A percentile compares a stretch with the other conserved stretches of the same genome.
Evolutionary conservation across 2,113 vertebrate species (phyloP).

Genomic region (Pholis gunnellus): DNA sequence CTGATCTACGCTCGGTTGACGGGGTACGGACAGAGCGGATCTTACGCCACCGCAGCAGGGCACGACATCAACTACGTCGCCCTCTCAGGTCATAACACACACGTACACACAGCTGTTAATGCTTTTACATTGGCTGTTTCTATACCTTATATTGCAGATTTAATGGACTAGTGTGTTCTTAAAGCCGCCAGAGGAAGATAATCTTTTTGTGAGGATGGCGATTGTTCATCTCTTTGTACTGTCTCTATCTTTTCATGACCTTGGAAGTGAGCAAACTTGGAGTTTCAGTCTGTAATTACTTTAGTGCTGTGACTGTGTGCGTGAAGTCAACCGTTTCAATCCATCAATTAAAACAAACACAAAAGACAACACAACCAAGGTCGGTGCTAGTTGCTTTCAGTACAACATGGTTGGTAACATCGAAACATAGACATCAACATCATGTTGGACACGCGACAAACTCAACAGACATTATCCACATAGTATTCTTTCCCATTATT

Average conservation of each 20-base stretch:
- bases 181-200: background rate
- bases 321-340: background rate
- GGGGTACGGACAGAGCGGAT: slow-evolving; percentile 93
- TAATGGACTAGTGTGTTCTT: background rate
- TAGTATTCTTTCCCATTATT: too few relatives aligned
- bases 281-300: background rate
- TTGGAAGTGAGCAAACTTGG: background rate
- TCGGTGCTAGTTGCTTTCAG: too few relatives aligned
- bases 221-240: background rate
- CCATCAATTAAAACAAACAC: background rate
- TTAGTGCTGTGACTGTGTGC: background rate
- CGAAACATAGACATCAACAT: too few relatives aligned
- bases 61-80: slow-evolving; percentile 97
- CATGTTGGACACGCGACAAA: background rate
- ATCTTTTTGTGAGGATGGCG: background rate
- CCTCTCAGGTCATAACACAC: slow-evolving; percentile 87
- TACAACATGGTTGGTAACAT: too few relatives aligned
- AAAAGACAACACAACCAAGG: too few relatives aligned
- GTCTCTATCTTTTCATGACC: background rate
- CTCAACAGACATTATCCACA: background rate
- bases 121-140: background rate
- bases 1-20: slow-evolving; percentile 95
- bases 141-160: background rate
- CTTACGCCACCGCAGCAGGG: slow-evolving; percentile 85
- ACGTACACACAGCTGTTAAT: too few relatives aligned